phyloP scores from a whole-genome alignment of 2,797 vertebrate genomes.

The Periparus ater region DNA sequence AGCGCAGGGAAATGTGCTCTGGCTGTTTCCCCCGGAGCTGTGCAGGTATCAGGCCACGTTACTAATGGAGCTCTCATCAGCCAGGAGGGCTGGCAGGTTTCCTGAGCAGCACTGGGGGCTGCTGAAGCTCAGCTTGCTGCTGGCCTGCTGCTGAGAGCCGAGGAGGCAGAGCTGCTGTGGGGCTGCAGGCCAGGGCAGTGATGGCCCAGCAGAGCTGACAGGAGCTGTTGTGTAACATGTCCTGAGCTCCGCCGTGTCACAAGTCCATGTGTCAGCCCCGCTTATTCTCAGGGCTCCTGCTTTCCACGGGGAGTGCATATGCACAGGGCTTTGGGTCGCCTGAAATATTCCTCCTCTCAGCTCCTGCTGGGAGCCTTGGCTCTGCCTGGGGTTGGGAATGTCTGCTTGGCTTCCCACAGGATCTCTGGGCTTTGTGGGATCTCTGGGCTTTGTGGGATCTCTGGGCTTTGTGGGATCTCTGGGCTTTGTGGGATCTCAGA shows the following conservation, averaged over 20 bases:
- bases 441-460: too few relatives aligned
- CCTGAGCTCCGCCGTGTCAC: conserved; percentile 1
- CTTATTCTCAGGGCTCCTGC: conserved; percentile 1
- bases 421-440: rapidly evolving
- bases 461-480: too few relatives aligned
- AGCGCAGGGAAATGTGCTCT: rapidly evolving
- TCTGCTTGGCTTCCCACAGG: too few relatives aligned
- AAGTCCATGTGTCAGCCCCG: not conserved
- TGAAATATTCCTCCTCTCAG: not conserved
- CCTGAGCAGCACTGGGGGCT: not conserved
- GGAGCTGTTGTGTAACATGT: not conserved
- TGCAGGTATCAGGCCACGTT: not conserved
- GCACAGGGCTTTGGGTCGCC: not conserved
- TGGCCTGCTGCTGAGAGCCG: not conserved
- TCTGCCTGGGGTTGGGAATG: rapidly evolving
- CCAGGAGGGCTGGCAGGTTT: not conserved
- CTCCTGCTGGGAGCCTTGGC: not conserved
- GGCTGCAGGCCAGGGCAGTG: not conserved
- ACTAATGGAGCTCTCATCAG: not conserved
- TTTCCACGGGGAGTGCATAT: not conserved
- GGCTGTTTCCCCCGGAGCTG: not conserved
- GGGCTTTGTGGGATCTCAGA: not conserved
- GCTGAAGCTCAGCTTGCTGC: not conserved
- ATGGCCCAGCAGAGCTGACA: not conserved
- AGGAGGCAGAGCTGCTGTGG: not conserved